Percentiles rank a stretch among this genome's conserved stretches.
Evolutionary conservation across 2,888 invertebrate genomes (phyloP).

Genomic region (Sminthurides aquaticus): DNA sequence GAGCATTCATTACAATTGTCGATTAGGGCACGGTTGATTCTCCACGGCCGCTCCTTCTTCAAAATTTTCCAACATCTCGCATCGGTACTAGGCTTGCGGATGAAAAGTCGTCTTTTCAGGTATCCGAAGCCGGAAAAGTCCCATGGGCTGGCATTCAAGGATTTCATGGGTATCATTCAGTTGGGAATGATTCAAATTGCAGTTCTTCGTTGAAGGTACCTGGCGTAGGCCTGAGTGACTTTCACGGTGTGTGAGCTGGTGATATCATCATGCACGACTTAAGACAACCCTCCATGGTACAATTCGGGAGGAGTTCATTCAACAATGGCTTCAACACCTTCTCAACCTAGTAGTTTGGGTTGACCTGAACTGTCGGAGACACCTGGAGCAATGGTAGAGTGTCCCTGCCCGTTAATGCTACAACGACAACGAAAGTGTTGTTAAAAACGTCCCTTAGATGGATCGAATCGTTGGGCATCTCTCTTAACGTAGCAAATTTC

Average conservation of each 20-base stretch:
- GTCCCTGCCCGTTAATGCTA: slow-evolving; percentile 18
- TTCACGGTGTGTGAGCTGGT: slow-evolving; percentile 17
- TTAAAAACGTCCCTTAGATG: slow-evolving; percentile 1
- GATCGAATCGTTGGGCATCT: not conserved
- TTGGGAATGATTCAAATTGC: slow-evolving; percentile 15
- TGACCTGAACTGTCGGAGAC: slow-evolving; percentile 24
- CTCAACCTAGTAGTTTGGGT: slow-evolving; percentile 18
- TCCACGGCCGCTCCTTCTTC: slow-evolving; percentile 7
- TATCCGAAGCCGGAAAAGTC: slow-evolving; percentile 21
- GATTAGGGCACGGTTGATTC: not conserved
- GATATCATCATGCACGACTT: slow-evolving; percentile 26
- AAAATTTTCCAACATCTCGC: slow-evolving; percentile 16
- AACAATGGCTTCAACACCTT: too few relatives aligned
- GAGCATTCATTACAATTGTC: too few relatives aligned
- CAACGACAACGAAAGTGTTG: slow-evolving; percentile 22
- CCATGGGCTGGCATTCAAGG: slow-evolving; percentile 3
- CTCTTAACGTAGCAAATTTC: slow-evolving; percentile 11
- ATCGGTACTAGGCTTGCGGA: too few relatives aligned
- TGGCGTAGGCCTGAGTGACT: slow-evolving; percentile 9
- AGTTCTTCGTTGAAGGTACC: slow-evolving; percentile 6
- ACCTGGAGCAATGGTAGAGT: slow-evolving; percentile 18
- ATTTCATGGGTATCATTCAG: slow-evolving; percentile 15
- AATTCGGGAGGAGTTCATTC: slow-evolving; percentile 13
- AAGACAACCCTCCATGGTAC: slow-evolving; percentile 14
- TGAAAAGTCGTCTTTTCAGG: slow-evolving; percentile 15